Base-by-base conservation (phyloP, 2,113 vertebrate species). In the Maccullochella peelii region DNA sequence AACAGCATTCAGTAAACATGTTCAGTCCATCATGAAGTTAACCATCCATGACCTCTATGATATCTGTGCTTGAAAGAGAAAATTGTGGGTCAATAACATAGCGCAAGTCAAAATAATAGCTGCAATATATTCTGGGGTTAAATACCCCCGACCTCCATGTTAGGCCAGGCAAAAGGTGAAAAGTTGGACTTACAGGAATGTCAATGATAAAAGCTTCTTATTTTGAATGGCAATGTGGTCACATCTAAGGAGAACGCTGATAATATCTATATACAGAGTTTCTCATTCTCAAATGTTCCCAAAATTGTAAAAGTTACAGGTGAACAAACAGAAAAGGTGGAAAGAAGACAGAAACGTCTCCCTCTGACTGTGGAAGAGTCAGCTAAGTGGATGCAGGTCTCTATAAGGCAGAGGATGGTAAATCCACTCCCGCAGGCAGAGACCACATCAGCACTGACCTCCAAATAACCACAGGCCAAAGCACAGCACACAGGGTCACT, bases 381-480 rank as follows among this genome's bases (percentile, higher is more conserved):
- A 23, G 85, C 77, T 79, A 77, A 93, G 87, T 86, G 84, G 83
- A 88, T 86, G 81, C 82, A 82, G 86, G 42, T 90, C 86, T 88
- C 79, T 72, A 85, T 92, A 77, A 75, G 84, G 79, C 90, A 54
- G 89, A 85, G 85, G 88, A 92, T 76, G 84, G 83, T 93, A 92
- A 91, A 94, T 94, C 89, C 91, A 93, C 93, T 94, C 89, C 91
- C 54, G 75, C 82, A 88, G 83, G 89, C 92, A 74, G 80, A 79
- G 91, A 89, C 87, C 89, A 89, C 92, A 94, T 94, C 90, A 94
- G 80, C 86, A 58, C 90, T 93, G 93, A 95, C 93, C 93, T 94
- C 89, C 83, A 88, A 88, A 90, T 86, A 88, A 89, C 92, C 90
- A 93, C 83, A 91, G 93, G 91, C 90, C 93, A 94, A 80, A 91